A percentile compares a stretch with the other conserved stretches of the same genome.
These are phyloP conservation scores for Mactra quadrangularis DNA, from an alignment of 1,140 invertebrate species.

Conservation along the genomic window DNA sequence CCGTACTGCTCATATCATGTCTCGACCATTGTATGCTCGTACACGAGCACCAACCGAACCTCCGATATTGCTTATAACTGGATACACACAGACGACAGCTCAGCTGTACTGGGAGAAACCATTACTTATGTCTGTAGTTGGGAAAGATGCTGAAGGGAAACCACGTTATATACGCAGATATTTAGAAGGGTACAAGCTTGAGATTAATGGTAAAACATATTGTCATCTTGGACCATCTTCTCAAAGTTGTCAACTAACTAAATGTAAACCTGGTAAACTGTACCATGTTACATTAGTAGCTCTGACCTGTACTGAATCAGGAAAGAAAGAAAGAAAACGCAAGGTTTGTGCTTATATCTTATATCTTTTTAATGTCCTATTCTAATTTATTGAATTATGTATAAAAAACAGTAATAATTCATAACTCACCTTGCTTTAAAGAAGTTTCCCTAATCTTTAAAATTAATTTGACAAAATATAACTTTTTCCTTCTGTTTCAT, in stretches of 20 bases:
- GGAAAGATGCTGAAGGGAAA: constrained; percentile 77
- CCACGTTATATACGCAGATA: constrained; percentile 77
- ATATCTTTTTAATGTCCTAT: too few species aligned
- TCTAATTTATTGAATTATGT: too few species aligned
- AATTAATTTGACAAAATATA: too few species aligned
- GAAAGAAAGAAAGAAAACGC: constrained; percentile 77
- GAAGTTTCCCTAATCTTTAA: background rate
- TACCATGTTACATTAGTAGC: constrained; percentile 82
- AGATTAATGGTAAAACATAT: constrained; percentile 83
- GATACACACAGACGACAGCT: constrained; percentile 79
- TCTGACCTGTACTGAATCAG: constrained; percentile 80
- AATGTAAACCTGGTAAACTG: constrained; percentile 82
- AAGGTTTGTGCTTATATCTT: constrained; percentile 67
- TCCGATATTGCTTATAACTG: constrained; percentile 76
- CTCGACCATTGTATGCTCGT: constrained; percentile 79
- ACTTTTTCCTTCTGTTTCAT: too few species aligned
- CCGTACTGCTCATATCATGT: constrained; percentile 81
- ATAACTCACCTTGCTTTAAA: background rate
- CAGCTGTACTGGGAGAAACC: constrained; percentile 83
- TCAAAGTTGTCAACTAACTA: constrained; percentile 82
- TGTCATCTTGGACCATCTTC: constrained; percentile 75
- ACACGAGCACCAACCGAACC: constrained; percentile 81
- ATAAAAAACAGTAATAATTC: too few species aligned
- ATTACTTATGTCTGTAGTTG: constrained; percentile 77
- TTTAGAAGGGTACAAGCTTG: constrained; percentile 82